Evolutionary conservation across 2,888 invertebrate genomes (phyloP), one percentile per base, ranked within the genome.

Genomic region (Odiellus spinosus): DNA sequence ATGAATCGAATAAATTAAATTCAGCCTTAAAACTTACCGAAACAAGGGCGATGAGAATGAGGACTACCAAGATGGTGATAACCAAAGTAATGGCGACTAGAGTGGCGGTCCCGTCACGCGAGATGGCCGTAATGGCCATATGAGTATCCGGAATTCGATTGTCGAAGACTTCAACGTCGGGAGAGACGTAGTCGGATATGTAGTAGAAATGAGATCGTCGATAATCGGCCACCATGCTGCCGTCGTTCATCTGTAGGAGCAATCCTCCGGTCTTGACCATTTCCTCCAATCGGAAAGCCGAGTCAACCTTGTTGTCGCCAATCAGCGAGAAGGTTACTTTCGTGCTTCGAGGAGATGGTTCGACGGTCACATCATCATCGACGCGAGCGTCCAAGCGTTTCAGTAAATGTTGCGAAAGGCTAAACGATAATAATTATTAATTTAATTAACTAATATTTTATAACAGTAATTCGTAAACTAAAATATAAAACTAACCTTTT

Each of bases 261-360:
- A 26, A 20, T 32, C 19, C 12, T 14, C 14, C 18, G 15, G 20
- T 33, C n/a, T 72, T 68, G 56, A 82, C 81, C 72, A 81, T 72
- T 64, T 81, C 78, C 63, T 85, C 84, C 40, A 86, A 71, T 59
- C 79, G 75, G 60, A 80, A 84, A 1, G 83, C 80, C 35, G 81
- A 72, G 61, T 85, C 84, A 1, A 82, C 78, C 59, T 84, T 82
- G 54, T 76, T 75, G 1, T 75, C 72, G 3, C 83, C 82, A 47
- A 76, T 70, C 3, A 86, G 67, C 40, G 78, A 71, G 46, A 80
- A 80, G 32, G 73, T 70, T n/a, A 75, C 64, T 33, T 69, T 67
- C 0, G 71, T 65, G 0, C 69, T 69, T 49, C 74, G 74, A 1
- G 71, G 59, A 64, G 71, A 63, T 60, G 71, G 62, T 63, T 74